Percentiles rank a stretch among this genome's conserved stretches.
Evolutionary conservation across 2,113 vertebrate genomes (phyloP).

Genomic region (Chitala chitala): DNA sequence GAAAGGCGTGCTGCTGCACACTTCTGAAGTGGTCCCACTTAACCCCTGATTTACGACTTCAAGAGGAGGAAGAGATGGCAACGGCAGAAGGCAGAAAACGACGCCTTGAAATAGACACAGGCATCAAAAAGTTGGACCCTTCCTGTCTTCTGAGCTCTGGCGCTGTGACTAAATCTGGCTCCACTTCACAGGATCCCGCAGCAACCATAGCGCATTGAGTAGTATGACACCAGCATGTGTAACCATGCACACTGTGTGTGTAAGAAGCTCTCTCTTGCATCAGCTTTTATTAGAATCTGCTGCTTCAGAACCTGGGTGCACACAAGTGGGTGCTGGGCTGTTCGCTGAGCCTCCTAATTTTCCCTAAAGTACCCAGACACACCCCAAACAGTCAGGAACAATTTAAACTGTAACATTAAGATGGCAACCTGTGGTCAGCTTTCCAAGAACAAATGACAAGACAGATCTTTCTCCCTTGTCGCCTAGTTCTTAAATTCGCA

Average conservation of each 20-base stretch:
- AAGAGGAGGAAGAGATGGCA: neutral
- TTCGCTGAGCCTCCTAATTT: too few species aligned
- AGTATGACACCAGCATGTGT: neutral
- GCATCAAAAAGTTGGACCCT: neutral
- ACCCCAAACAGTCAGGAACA: too few species aligned
- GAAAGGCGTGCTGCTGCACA: neutral
- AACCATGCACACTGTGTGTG: neutral
- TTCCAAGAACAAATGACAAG: neutral
- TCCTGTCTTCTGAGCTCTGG: neutral
- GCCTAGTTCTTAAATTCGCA: too few species aligned
- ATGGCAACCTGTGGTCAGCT: too few species aligned
- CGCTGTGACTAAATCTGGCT: neutral
- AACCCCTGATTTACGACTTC: slow-evolving; percentile 7
- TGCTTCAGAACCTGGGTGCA: too few species aligned
- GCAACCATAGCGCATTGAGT: neutral
- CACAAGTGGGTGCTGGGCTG: too few species aligned
- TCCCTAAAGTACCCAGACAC: too few species aligned
- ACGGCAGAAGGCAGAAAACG: neutral
- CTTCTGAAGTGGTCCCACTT: neutral
- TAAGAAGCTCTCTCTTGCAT: too few species aligned
- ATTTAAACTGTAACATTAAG: too few species aligned
- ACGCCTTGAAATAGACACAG: slow-evolving; percentile 3
- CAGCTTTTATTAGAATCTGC: too few species aligned
- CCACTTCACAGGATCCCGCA: neutral
- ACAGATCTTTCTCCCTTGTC: too few species aligned